phyloP scores from a whole-genome alignment of 2,797 vertebrate genomes.

The Gephyroberyx darwinii region DNA sequence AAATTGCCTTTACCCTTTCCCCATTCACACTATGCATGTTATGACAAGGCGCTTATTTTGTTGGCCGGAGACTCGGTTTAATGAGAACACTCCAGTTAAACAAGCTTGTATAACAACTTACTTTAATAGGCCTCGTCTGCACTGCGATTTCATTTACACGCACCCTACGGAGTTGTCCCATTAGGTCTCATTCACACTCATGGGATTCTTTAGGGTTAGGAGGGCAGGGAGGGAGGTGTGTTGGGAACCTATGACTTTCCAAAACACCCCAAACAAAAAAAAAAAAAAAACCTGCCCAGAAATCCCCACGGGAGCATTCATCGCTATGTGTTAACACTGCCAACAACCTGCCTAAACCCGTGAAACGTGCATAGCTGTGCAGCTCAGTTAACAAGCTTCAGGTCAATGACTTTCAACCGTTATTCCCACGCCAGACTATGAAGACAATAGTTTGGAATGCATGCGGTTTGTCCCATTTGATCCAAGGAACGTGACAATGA shows the following conservation, averaged over 20 bases:
- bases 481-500: constrained; percentile 7
- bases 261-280: constrained; percentile 46
- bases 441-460: constrained; percentile 19
- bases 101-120: constrained; percentile 67
- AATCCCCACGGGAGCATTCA: constrained; percentile 25
- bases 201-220: constrained; percentile 58
- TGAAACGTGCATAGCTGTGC: constrained; percentile 37
- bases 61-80: constrained; percentile 73
- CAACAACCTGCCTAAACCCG: not conserved
- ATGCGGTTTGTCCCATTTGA: not conserved
- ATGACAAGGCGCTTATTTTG: constrained; percentile 68
- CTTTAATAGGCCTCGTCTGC: constrained; percentile 73
- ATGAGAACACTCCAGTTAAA: constrained; percentile 74
- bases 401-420: constrained; percentile 40
- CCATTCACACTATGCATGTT: constrained; percentile 57
- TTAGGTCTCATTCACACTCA: constrained; percentile 54
- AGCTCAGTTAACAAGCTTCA: constrained; percentile 56
- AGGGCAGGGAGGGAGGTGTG: constrained; percentile 35
- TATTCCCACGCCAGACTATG: constrained; percentile 27
- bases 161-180: constrained; percentile 56
- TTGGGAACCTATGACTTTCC: constrained; percentile 61
- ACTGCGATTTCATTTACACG: constrained; percentile 69
- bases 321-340: constrained; percentile 6
- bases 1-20: constrained; percentile 28
- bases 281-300: constrained; percentile 40